Conservation (phyloP, 2,888 invertebrate genomes). For the Agonum fuliginosum region DNA sequence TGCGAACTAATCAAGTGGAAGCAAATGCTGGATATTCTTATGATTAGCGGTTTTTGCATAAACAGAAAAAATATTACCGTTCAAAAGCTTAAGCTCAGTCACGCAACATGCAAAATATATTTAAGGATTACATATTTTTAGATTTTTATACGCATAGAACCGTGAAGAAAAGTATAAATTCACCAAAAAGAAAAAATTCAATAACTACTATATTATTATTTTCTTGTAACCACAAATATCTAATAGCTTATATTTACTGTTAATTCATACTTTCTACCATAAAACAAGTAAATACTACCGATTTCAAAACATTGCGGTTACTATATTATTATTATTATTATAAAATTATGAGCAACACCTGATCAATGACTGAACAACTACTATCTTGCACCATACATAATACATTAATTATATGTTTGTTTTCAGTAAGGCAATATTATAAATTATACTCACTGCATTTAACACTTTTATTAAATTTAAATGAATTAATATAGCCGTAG, state of each 20-base stretch:
- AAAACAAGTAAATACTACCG: too few relatives aligned
- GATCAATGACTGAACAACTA: too few relatives aligned
- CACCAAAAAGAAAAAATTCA: neutral
- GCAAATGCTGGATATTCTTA: neutral
- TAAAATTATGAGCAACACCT: too few relatives aligned
- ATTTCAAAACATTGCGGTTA: too few relatives aligned
- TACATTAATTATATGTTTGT: too few relatives aligned
- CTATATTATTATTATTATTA: too few relatives aligned
- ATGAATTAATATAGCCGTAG: too few relatives aligned
- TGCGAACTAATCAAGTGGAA: neutral
- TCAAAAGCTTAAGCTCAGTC: constrained; percentile 34
- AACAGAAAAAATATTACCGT: constrained; percentile 5
- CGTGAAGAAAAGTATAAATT: neutral
- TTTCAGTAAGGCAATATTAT: too few relatives aligned
- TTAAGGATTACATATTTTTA: constrained; percentile 15
- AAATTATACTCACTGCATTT: too few relatives aligned
- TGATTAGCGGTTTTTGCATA: neutral
- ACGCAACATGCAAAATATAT: constrained; percentile 21
- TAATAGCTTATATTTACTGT: neutral
- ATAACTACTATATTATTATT: neutral
- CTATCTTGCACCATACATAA: too few relatives aligned
- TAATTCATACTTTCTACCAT: too few relatives aligned
- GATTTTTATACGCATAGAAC: neutral
- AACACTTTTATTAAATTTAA: too few relatives aligned
- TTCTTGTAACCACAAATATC: constrained; percentile 13